Evolutionary conservation across 1,140 invertebrate species (phyloP).

Genomic region (Hypsibius dujardini): DNA sequence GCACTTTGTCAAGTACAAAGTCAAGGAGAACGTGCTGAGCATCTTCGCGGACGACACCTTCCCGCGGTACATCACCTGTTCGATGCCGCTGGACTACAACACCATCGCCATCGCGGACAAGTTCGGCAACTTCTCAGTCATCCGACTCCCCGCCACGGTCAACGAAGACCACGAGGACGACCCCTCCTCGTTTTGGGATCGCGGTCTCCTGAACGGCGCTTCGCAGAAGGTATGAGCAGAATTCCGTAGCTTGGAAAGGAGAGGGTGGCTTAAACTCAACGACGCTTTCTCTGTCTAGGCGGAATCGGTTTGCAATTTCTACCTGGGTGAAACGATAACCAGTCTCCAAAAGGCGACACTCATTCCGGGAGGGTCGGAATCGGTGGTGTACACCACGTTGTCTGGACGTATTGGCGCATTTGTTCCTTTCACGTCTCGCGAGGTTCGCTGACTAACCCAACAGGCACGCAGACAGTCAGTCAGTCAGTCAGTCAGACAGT

Average conservation of each 20-base stretch:
- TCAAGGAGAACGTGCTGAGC: conserved; percentile 87
- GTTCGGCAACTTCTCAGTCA: conserved; percentile 87
- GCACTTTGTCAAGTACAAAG: conserved; percentile 83
- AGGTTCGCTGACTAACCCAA: conserved; percentile 36
- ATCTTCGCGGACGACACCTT: conserved; percentile 96
- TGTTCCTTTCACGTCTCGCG: conserved; percentile 89
- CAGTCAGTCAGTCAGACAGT: not conserved
- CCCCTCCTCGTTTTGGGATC: conserved; percentile 88
- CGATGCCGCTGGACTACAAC: conserved; percentile 83
- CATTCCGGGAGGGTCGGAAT: conserved; percentile 90
- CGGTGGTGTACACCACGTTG: conserved; percentile 81
- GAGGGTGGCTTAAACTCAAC: conserved; percentile 2
- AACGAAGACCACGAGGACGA: conserved; percentile 97
- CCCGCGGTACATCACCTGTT: conserved; percentile 83
- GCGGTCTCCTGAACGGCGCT: conserved; percentile 83
- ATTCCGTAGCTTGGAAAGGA: not conserved
- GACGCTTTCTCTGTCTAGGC: conserved; percentile 36
- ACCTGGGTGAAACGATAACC: conserved; percentile 76
- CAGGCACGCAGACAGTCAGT: conserved; percentile 17
- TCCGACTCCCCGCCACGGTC: conserved; percentile 65
- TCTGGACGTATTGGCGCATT: conserved; percentile 87
- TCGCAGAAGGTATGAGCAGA: conserved; percentile 60
- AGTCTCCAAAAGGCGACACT: conserved; percentile 67
- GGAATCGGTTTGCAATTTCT: conserved; percentile 74
- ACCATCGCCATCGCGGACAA: conserved; percentile 91